Evolutionary conservation across 2,797 vertebrate genomes (phyloP), one percentile per base, ranked within the genome.

Genomic region (Sebastes umbrosus): DNA sequence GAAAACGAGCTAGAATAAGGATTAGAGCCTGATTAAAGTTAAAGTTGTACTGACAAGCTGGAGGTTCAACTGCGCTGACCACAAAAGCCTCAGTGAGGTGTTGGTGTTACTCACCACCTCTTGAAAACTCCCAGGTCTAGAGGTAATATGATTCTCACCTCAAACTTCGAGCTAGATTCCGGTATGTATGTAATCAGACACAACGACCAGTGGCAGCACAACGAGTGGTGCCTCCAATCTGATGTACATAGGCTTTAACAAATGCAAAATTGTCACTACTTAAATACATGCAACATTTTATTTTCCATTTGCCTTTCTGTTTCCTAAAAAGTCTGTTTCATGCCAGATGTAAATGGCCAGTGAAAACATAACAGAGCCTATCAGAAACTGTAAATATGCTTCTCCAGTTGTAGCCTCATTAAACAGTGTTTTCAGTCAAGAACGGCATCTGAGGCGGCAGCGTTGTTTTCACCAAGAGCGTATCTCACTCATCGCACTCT

Each of bases 401-500:
- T 81, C 73, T 79, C 76, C 50, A 54, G 79, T 69, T 82, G 74
- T 39, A 81, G 90, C 85, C 80, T 84, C 86, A 91, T 91, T 88
- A 86, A 91, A 90, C 85, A 74, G 78, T 14, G 34, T 63, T 77
- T 67, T 80, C 70, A 82, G 75, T 88, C 87, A 75, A 83, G 77
- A 88, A 80, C 85, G 84, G 75, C 57, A 18, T 68, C 79, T 22
- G 80, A 79, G 77, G 82, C 72, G 24, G 70, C 73, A 32, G 60
- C 24, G 63, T 78, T 69, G 79, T 92, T 88, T 50, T 85, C 83
- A 84, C 82, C 68, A 22, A 29, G 73, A 24, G 67, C 63, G 84
- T 75, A 83, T 84, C 67, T 93, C 91, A 93, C 90, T 92, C 88
- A 85, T 82, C 92, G 27, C 88, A 22, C 82, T 83, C 82, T 84